Base-by-base conservation (phyloP, 2,113 vertebrate species). In the Beaufortia kweichowensis region DNA sequence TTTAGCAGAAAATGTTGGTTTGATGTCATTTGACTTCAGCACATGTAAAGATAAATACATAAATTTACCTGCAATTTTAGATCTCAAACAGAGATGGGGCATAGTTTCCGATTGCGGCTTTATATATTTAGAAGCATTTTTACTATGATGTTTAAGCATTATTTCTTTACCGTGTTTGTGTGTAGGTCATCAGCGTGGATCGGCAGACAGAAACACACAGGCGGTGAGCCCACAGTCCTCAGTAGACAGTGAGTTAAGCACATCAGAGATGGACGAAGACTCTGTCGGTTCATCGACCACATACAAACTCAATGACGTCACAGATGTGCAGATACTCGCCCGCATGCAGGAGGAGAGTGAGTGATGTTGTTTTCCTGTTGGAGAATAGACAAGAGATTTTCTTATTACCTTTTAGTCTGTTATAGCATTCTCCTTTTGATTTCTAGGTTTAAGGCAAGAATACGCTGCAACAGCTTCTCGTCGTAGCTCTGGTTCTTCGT, bases 341-440 rank as follows among this genome's bases (percentile, higher is more conserved):
- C 94, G 97, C 80, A 99, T 99, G 96, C 97, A 99, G 81, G 97
- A 99, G 87, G 97, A 99, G 91, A 99, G 97, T 96, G 88, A 94
- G 94, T 93, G 76, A 10, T 31, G 19, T 31, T 6, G 46, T 23
- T 6, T 23, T n/a, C 11, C 39, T 48, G 15, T 48, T 17, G 17
- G 43, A 6, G 14, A 17, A 17, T 48, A 17, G 43, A 48, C 2
- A 48, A 4, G 17, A 48, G 43, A 14, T 4, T 17, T 15, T 17
- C 14, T 19, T 17, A 46, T 35, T 46, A 14, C 41, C 1, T 14
- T 46, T 2, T 53, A 53, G n/a, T 6, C 19, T 8, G 8, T n/a
- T 53, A 53, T 21, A 53, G 6, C n/a, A 2, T 2, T 24, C 24
- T 17, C 12, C 29, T 69, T 62, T 43, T 48, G 29, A 60, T 43